Evolutionary conservation across 2,888 invertebrate species (phyloP).

Genomic region (Drosophila histrio): DNA sequence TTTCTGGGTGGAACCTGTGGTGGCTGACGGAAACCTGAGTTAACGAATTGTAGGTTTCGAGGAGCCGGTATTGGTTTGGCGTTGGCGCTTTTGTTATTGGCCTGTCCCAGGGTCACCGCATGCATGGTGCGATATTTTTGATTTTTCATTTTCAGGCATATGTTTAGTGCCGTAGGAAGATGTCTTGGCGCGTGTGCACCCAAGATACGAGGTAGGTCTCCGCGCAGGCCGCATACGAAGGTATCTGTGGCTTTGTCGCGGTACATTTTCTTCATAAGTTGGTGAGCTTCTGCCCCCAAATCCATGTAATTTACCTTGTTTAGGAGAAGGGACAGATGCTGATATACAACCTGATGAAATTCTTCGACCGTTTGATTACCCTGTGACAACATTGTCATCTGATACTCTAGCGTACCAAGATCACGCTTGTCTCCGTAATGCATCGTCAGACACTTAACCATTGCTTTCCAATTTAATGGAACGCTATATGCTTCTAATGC

Average conservation of each 20-base stretch:
- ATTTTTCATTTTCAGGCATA: conserved; percentile 1
- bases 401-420: neutral
- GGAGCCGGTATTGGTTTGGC: neutral
- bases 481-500: neutral
- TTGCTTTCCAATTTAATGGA: conserved; percentile 3
- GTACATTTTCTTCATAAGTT: neutral
- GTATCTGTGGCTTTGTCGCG: neutral
- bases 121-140: neutral
- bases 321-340: neutral
- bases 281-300: neutral
- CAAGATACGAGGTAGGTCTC: neutral
- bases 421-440: conserved; percentile 1
- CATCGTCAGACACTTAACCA: neutral
- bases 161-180: neutral
- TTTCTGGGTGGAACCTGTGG: neutral
- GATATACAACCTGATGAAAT: neutral
- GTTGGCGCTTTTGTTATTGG: neutral
- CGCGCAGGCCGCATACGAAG: neutral
- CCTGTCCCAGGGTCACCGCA: neutral
- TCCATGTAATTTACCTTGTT: neutral
- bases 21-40: too few species aligned
- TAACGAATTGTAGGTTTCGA: neutral
- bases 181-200: neutral
- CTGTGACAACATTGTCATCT: neutral
- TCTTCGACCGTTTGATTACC: neutral